Percentiles rank a stretch among this genome's conserved stretches.
phyloP scores from a whole-genome alignment of 2,797 vertebrate species.

The Taeniopygia guttata region DNA sequence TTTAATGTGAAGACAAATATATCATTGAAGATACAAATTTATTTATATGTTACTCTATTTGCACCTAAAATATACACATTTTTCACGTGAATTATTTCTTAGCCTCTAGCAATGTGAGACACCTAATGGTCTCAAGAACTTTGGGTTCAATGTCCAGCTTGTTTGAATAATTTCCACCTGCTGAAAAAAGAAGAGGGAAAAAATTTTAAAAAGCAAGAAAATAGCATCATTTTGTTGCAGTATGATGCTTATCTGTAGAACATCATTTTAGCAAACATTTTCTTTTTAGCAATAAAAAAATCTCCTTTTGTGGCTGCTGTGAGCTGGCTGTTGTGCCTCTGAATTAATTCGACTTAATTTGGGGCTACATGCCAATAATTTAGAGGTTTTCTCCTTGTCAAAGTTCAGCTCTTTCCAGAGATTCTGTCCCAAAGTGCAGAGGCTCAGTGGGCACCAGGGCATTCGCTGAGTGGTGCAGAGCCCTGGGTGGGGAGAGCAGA shows the following conservation, averaged over 20 bases:
- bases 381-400: neutral
- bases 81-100: neutral
- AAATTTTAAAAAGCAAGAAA: rapidly evolving
- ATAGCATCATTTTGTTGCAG: neutral
- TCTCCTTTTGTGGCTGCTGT: neutral
- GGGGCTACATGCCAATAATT: neutral
- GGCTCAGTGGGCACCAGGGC: slow-evolving; percentile 47
- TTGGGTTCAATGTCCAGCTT: neutral
- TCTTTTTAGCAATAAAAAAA: neutral
- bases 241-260: neutral
- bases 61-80: neutral
- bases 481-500: neutral
- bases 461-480: slow-evolving; percentile 24
- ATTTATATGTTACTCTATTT: neutral
- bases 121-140: neutral
- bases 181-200: neutral
- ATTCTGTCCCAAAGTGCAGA: slow-evolving; percentile 49
- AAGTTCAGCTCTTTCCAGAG: slow-evolving; percentile 36
- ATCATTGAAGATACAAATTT: neutral
- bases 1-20: neutral
- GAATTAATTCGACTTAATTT: neutral
- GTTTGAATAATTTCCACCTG: neutral
- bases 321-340: neutral
- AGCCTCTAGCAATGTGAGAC: neutral
- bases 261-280: neutral